These are phyloP conservation scores for Oophaga sylvatica DNA, from an alignment of 2,797 vertebrate species.

Conservation along the genomic window DNA sequence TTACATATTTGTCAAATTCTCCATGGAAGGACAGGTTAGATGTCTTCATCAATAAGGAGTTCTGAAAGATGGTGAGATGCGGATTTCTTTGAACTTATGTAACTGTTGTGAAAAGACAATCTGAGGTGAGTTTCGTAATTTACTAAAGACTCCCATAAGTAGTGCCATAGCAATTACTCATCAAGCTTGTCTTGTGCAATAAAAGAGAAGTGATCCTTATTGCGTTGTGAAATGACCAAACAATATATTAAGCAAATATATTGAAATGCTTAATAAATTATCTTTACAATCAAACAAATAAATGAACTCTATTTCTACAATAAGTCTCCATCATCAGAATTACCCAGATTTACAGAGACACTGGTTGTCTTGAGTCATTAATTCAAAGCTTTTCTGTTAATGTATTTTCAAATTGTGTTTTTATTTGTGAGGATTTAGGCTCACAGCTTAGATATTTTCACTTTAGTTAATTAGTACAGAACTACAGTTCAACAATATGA, in stretches of 20 bases:
- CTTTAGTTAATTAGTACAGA: conserved; percentile 29
- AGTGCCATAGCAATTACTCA: not conserved
- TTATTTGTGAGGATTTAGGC: conserved; percentile 6
- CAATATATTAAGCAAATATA: not conserved
- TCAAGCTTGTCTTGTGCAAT: not conserved
- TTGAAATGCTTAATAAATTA: not conserved
- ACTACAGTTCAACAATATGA: conserved; percentile 23
- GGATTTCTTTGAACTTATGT: too few relatives aligned
- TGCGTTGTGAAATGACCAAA: not conserved
- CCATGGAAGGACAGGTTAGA: too few relatives aligned
- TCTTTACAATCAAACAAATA: not conserved
- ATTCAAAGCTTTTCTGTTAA: conserved; percentile 1
- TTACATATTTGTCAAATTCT: too few relatives aligned
- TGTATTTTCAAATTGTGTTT: conserved; percentile 11
- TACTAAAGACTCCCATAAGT: too few relatives aligned
- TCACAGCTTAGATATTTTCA: conserved; percentile 29
- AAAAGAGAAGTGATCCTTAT: not conserved
- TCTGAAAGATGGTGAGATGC: too few relatives aligned
- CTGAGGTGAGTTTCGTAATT: too few relatives aligned
- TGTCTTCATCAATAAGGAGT: too few relatives aligned
- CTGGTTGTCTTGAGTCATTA: not conserved
- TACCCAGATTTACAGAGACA: not conserved
- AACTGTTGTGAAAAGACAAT: too few relatives aligned
- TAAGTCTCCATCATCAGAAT: not conserved
- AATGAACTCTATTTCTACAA: not conserved